Base-by-base conservation (phyloP, 2,888 invertebrate species). In the Chamaedrilus cognettii region DNA sequence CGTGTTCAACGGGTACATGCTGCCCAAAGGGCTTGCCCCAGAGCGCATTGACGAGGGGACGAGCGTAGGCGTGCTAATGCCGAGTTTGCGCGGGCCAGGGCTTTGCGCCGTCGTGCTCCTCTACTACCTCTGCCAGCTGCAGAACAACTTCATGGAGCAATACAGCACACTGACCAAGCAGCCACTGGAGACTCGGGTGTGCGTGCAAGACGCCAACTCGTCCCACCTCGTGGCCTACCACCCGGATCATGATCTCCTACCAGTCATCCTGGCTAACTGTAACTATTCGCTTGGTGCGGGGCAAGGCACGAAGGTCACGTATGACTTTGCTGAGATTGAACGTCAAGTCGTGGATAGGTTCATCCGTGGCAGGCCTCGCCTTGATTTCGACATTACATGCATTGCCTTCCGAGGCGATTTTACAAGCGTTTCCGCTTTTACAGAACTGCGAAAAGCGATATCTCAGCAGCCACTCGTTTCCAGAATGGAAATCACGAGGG, bases 121-220 rank as follows among this genome's bases (percentile, higher is more conserved):
- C 15, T 73, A 77, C 64, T 77, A 71, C 69, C 72, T 79, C 26
- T 62, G 74, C 56, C 65, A 69, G 23, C 73, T 72, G 60, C 78
- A 79, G 58, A 79, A 79, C 67, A 70, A 74, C n/a, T 77, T 79
- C 71, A 64, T 79, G 55, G 73, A 75, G 11, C 70, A 67, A 42
- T 75, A 71, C 57, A 72, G 72, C 58, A 58, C 64, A 33, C 61
- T 68, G 56, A 67, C 61, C n/a, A 66, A 59, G 15, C 30, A 63
- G 31, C 52, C 31, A 23, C 32, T 58, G 58, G 23, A 58, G 59
- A 3, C n/a, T 26, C 32, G 50, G 19, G 33, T 62, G 11, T 28
- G 52, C 32, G 52, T 66, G 23, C 28, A 31, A 26, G 59, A 70
- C 28, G 33, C 61, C 26, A 68, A 57, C 19, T 51, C 59, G 7